phyloP scores from a whole-genome alignment of 2,888 invertebrate species.

The Spodoptera picta region DNA sequence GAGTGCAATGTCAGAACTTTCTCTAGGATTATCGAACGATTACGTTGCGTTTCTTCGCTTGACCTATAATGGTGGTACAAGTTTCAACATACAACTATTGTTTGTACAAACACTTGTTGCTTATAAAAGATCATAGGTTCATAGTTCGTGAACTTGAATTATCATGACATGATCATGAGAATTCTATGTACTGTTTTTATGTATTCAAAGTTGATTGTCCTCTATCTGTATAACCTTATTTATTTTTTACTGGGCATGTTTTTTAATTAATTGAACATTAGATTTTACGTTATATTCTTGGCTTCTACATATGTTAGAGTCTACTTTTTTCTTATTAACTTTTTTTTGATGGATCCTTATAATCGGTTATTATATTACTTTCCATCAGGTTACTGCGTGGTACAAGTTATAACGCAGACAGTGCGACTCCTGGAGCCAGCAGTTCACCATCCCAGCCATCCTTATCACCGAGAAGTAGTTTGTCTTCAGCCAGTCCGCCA shows the following conservation, averaged over 20 bases:
- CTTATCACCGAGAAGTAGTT: slow-evolving; percentile 94
- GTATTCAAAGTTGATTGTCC: no score
- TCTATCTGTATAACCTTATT: no score
- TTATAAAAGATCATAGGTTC: slow-evolving; percentile 13
- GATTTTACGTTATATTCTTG: no score
- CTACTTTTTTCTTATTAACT: no score
- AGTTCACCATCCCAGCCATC: slow-evolving; percentile 92
- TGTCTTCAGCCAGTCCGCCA: slow-evolving; percentile 96
- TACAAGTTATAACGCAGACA: slow-evolving; percentile 79
- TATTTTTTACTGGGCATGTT: no score
- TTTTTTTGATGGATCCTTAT: not conserved
- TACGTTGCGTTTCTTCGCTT: slow-evolving; percentile 44
- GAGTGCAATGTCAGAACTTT: slow-evolving; percentile 44
- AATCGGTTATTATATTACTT: not conserved
- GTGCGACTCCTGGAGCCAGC: slow-evolving; percentile 91
- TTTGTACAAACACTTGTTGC: slow-evolving; percentile 16
- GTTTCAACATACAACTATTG: slow-evolving; percentile 41
- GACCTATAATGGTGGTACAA: slow-evolving; percentile 30
- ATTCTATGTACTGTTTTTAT: no score
- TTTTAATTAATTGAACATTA: no score
- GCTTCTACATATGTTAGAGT: no score
- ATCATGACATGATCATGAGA: not conserved
- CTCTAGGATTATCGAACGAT: slow-evolving; percentile 50
- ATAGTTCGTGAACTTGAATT: not conserved
- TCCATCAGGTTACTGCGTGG: slow-evolving; percentile 88